Base-by-base conservation (phyloP, 2,113 vertebrate genomes). In the Chaetura pelagica region DNA sequence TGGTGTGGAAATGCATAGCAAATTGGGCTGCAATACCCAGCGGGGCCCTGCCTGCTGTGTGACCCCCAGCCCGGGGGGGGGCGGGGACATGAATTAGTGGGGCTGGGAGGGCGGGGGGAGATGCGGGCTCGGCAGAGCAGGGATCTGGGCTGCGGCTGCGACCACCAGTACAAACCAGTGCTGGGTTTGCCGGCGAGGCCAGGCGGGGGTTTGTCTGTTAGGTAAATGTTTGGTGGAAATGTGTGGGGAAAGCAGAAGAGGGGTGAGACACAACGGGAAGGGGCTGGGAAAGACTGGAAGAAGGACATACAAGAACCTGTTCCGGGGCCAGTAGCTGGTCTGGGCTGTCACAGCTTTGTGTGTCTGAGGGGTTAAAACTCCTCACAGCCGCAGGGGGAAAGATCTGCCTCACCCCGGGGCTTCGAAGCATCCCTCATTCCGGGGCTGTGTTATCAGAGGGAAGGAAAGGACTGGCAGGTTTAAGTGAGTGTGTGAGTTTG, bases 1-100 rank as follows among this genome's bases (percentile, higher is more conserved):
- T 97, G 96, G 95, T 87, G 93, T 96, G 97, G 96, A 97, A 97
- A 97, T 76, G 94, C 95, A 85, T 96, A 89, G 96, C 97, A 96
- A 97, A 97, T 94, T 95, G 94, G 96, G 96, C 89, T 87, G 96
- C 95, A 81, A 93, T 75, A 59, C 90, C 18, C 93, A 93, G 93
- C 94, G 7, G 94, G 89, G 85, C 87, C 91, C 91, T 83, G 75
- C 77, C 54, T 32, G 78, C 93, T 78, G 61, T 3, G 40, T 76
- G 94, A 85, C 67, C 96, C 95, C 75, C 86, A 66, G 66, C 77
- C 79, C 8, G 6, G 55, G 61, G 72, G 86, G 69, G 73, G 66
- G 86, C 1, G 3, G 38, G 27, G 87, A 74, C 96, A 96, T 95
- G 92, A 94, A 96, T 96, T 89, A 93, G 9, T 6, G 74, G 72